A percentile compares a stretch with the other conserved stretches of the same genome.
These are phyloP conservation scores for Gila orcuttii DNA, from an alignment of 2,113 vertebrate genomes.

Conservation along the genomic window DNA sequence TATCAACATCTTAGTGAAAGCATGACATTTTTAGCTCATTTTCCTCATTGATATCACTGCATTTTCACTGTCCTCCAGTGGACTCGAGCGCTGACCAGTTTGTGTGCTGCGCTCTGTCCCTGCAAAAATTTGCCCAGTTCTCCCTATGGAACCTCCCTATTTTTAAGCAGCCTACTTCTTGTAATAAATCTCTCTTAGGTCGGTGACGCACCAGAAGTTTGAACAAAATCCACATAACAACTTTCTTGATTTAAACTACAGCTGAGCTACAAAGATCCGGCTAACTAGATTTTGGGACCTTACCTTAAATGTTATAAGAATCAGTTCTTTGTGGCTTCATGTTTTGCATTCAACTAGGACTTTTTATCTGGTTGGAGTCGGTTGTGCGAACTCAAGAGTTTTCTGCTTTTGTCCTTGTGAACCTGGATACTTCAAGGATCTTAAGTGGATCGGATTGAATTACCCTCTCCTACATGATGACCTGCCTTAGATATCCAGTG, in stretches of 20 bases:
- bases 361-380: not conserved
- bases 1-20: not conserved
- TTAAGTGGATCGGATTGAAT: slow-evolving; percentile 14
- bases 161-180: slow-evolving; percentile 81
- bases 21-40: not conserved
- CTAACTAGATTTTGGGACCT: not conserved
- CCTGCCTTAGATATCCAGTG: slow-evolving; percentile 77
- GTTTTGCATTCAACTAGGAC: not conserved
- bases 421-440: not conserved
- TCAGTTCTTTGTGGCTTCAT: not conserved
- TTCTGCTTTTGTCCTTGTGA: not conserved
- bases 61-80: slow-evolving; percentile 34
- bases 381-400: not conserved
- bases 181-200: slow-evolving; percentile 72
- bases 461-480: slow-evolving; percentile 62
- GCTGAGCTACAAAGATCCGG: not conserved
- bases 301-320: not conserved
- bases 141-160: slow-evolving; percentile 74
- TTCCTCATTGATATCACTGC: not conserved
- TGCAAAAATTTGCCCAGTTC: slow-evolving; percentile 59
- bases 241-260: slow-evolving; percentile 39
- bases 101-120: slow-evolving; percentile 56
- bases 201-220: slow-evolving; percentile 65
- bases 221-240: slow-evolving; percentile 44
- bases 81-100: slow-evolving; percentile 61